Percentiles rank a stretch among this genome's conserved stretches.
phyloP scores from a whole-genome alignment of 2,888 invertebrate species.

The Cerceris ruficornis region DNA sequence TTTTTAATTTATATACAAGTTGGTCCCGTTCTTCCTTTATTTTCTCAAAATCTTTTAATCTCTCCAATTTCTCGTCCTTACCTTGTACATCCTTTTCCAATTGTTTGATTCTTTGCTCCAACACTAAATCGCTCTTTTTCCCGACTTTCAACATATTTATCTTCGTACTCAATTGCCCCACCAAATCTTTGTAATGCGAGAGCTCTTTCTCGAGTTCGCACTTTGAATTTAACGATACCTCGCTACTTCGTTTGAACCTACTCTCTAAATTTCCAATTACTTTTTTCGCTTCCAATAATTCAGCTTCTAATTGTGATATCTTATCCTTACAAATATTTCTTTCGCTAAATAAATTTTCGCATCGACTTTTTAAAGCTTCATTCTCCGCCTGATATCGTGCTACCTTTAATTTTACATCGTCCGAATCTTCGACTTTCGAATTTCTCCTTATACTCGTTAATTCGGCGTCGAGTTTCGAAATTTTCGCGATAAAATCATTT shows the following conservation, averaged over 20 bases:
- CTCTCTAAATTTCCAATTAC: slow-evolving; percentile 76
- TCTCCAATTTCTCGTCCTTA: slow-evolving; percentile 70
- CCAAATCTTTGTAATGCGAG: slow-evolving; percentile 69
- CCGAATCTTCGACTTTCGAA: slow-evolving; percentile 57
- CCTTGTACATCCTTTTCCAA: slow-evolving; percentile 71
- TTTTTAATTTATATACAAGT: slow-evolving; percentile 84
- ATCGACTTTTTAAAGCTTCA: slow-evolving; percentile 69
- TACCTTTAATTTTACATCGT: slow-evolving; percentile 61
- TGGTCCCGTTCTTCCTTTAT: slow-evolving; percentile 84
- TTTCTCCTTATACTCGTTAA: slow-evolving; percentile 61
- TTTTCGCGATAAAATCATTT: slow-evolving; percentile 62
- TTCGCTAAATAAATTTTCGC: slow-evolving; percentile 69
- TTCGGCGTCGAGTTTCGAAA: slow-evolving; percentile 66
- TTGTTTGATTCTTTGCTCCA: slow-evolving; percentile 71
- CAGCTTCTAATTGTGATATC: slow-evolving; percentile 83
- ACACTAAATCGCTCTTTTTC: slow-evolving; percentile 54
- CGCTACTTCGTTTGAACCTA: slow-evolving; percentile 70
- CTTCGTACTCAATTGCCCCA: slow-evolving; percentile 62
- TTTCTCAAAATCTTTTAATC: slow-evolving; percentile 71
- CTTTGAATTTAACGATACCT: slow-evolving; percentile 51
- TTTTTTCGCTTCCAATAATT: slow-evolving; percentile 77
- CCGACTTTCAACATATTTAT: slow-evolving; percentile 64
- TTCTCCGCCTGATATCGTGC: slow-evolving; percentile 67
- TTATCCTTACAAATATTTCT: slow-evolving; percentile 81
- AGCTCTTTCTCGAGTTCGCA: slow-evolving; percentile 69